Evolutionary conservation across 2,797 vertebrate species (phyloP).

Genomic region (Pseudopleuronectes americanus): DNA sequence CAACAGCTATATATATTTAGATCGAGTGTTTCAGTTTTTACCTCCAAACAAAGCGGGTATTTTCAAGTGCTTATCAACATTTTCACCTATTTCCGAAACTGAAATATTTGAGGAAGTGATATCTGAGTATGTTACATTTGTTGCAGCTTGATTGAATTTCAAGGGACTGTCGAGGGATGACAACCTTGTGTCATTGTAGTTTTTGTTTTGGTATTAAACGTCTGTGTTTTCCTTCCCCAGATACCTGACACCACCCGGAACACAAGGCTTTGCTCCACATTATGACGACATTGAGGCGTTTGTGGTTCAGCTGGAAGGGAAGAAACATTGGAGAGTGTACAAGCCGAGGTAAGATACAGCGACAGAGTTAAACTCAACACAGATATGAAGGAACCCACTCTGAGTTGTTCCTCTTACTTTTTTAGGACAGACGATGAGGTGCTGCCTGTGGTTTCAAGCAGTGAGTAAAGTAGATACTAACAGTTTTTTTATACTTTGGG

Average conservation of each 20-base stretch:
- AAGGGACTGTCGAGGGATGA: too few species aligned
- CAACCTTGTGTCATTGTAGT: too few species aligned
- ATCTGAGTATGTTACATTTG: too few species aligned
- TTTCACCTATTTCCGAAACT: too few species aligned
- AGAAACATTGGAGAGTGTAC: conserved; percentile 96
- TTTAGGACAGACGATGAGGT: conserved; percentile 80
- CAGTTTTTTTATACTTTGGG: too few species aligned
- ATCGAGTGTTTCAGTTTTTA: too few species aligned
- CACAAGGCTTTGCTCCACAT: conserved; percentile 96
- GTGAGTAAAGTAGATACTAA: conserved; percentile 73
- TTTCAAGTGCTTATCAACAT: not conserved
- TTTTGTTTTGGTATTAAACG: not conserved
- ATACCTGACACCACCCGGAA: conserved; percentile 93
- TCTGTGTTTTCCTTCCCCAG: conserved; percentile 55
- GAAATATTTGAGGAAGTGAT: too few species aligned
- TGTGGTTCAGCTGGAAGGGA: conserved; percentile 95
- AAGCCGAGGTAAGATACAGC: conserved; percentile 81
- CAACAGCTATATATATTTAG: too few species aligned
- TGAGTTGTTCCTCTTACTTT: conserved; percentile 1
- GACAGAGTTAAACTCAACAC: not conserved
- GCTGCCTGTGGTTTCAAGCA: conserved; percentile 83
- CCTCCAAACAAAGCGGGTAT: too few species aligned
- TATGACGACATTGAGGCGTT: conserved; percentile 99
- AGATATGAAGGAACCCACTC: not conserved
- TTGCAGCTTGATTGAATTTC: too few species aligned